These are phyloP conservation scores for Eledona agricola DNA, from an alignment of 2,888 invertebrate species.

Conservation along the genomic window DNA sequence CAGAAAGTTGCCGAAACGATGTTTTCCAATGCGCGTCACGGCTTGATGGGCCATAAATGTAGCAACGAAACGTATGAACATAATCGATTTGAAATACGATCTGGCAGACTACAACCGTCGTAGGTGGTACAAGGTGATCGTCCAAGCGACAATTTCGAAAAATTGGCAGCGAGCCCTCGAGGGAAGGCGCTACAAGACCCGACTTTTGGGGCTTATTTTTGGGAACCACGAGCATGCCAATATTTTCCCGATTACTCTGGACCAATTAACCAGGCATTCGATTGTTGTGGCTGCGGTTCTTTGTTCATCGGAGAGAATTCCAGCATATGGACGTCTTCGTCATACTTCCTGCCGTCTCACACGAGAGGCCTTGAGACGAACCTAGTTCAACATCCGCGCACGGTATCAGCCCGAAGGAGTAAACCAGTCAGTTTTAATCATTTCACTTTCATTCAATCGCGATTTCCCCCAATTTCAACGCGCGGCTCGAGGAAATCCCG, in stretches of 20 bases:
- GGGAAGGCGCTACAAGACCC: neutral
- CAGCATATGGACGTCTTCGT: constrained; percentile 47
- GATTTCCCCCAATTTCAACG: constrained; percentile 37
- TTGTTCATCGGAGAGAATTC: constrained; percentile 38
- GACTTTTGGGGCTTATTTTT: neutral
- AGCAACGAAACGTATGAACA: too few species aligned
- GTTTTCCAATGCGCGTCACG: too few species aligned
- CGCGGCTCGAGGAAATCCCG: neutral
- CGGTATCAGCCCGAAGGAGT: constrained; percentile 44
- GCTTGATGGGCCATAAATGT: too few species aligned
- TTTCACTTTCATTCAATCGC: constrained; percentile 61
- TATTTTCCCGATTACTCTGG: constrained; percentile 12
- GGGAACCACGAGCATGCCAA: too few species aligned
- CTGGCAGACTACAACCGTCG: too few species aligned
- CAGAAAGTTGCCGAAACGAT: too few species aligned
- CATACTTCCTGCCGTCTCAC: constrained; percentile 56
- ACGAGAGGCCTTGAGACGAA: constrained; percentile 62
- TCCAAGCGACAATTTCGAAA: constrained; percentile 14
- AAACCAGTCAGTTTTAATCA: constrained; percentile 57
- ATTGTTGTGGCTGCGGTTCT: constrained; percentile 36
- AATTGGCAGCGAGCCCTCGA: constrained; percentile 16
- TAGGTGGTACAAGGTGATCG: constrained; percentile 30
- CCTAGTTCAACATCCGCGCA: constrained; percentile 64
- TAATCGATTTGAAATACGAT: too few species aligned
- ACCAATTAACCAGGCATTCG: constrained; percentile 30